Evolutionary conservation across 2,797 vertebrate species (phyloP), one percentile per base, ranked within the genome.

Genomic region (Semaprochilodus insignis): DNA sequence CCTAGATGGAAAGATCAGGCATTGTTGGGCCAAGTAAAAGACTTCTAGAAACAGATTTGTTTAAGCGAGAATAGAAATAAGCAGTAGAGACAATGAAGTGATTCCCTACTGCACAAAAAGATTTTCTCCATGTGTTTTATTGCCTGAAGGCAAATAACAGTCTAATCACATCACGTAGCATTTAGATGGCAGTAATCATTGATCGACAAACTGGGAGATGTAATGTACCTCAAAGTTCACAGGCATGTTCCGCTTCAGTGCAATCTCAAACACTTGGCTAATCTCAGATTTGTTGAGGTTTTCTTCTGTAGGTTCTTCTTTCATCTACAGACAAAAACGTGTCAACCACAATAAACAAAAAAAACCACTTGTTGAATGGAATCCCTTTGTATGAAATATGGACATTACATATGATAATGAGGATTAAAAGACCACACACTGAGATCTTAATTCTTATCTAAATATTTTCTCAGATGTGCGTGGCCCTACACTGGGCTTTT

Each of bases 221-320:
- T 6, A 6, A 65, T 21, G 7, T 81, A 99, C 98, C 97, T 99
- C 97, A 94, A 99, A 99, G 93, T 97, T 98, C 91, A 99, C 98
- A 91, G 98, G 96, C 93, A 99, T 93, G 93, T 99, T 99, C 92
- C 97, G 96, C 94, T 99, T 99, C 87, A 99, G 96, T 92, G 98
- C 97, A 93, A 99, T 98, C 95, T 99, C 98, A 95, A 99, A 99
- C 90, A 99, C 98, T 96, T 99, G 98, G 92, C 98, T 99, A 92
- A 99, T 99, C 97, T 99, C 98, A 79, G 97, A 99, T 93, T 99
- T 99, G 95, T 99, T 99, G 84, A 99, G 96, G 94, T 99, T 99
- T 92, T 99, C 97, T 92, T 99, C 95, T 90, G 93, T 95, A 3
- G 94, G 93, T 89, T 98, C 96, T 87, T 97, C 97, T 77, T 97